Evolutionary conservation across 2,797 vertebrate genomes (phyloP), one percentile per base, ranked within the genome.

Genomic region (Luscinia megarhynchos): DNA sequence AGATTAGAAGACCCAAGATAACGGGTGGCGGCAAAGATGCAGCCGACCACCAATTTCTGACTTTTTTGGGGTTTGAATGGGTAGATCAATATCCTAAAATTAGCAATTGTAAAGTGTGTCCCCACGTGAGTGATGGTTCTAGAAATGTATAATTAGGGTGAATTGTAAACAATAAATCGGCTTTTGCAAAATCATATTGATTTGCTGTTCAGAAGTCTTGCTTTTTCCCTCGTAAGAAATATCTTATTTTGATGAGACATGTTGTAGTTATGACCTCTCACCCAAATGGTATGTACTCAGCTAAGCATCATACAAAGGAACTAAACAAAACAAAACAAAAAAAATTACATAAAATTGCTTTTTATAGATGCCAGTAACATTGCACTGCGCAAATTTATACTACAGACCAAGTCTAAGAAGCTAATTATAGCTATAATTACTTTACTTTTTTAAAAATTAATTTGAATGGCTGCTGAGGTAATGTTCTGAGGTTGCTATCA

Each of bases 361-460:
- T 58, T 38, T 73, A 91, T 96, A 45, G 34, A 34, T 0, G 6
- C 13, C 38, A 53, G 93, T 84, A 79, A 80, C 45, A 19, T 19
- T 77, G 68, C 74, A 81, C 73, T 94, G 78, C 69, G 50, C 93
- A 93, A 93, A 97, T 95, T 95, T 94, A 89, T 78, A 96, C 30
- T 88, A 84, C 77, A 95, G 67, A 70, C 81, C 88, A 96, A 92
- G 92, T 96, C 95, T 83, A 66, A 66, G 32, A 46, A 53, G n/a
- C 29, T 66, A 97, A 96, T 97, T 97, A 94, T 92, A 97, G 88
- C 81, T 93, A 87, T 90, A 95, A 95, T 45, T 76, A 68, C 45
- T 74, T 96, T 93, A 91, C 63, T 95, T 95, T 96, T 95, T 68
- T 86, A 88, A 88, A 86, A 95, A 95, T 82, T 79, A 94, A 92